Evolutionary conservation across 1,140 invertebrate species (phyloP), one percentile per base, ranked within the genome.

Genomic region (Cotesia typhae): DNA sequence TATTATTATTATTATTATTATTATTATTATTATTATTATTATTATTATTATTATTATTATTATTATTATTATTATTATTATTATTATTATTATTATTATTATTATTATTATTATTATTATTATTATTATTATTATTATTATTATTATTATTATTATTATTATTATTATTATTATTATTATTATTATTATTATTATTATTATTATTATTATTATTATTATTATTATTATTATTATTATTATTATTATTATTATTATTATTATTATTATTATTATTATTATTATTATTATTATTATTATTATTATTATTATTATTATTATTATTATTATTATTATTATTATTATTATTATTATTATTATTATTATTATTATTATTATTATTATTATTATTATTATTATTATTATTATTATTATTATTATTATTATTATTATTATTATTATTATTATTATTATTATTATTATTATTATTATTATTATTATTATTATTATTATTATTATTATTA

Each of bases 21-120:
- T 79, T 78, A 73, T 77, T 82, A 86, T 87, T 90, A 38, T 82
- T 14, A 14, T 79, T 78, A 73, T 77, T 82, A 86, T 87, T 90
- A 38, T 82, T 14, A 14, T 79, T 78, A 73, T 77, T 82, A 86
- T 87, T 90, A 38, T 82, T 14, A 14, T 79, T 78, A 73, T 77
- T 82, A 86, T 87, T 90, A 38, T 82, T 14, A 14, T 79, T 78
- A 73, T 77, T 82, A 86, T 87, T 90, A 38, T 82, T 14, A 14
- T 79, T 78, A 73, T 77, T 82, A 86, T 87, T 90, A 38, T 82
- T 14, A 14, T 79, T 78, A 73, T 77, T 82, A 86, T 87, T 90
- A 38, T 82, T 14, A 14, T 79, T 78, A 73, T 77, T 82, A 86
- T 87, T 90, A 38, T 82, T 14, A 14, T 79, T 78, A 73, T 77